These are phyloP conservation scores for Netelia virgata DNA, from an alignment of 2,888 invertebrate genomes.

Conservation along the genomic window DNA sequence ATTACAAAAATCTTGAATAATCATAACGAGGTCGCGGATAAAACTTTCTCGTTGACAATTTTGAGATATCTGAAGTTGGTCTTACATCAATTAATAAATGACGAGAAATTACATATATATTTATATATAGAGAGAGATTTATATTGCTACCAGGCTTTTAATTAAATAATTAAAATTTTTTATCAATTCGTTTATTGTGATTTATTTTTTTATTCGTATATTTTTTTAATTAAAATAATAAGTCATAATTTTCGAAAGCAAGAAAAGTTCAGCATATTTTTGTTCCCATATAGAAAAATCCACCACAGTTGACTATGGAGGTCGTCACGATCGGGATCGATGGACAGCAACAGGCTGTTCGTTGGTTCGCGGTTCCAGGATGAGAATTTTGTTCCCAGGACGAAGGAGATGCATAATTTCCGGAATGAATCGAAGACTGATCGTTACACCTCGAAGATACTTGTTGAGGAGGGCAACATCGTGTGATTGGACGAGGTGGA, in stretches of 20 bases:
- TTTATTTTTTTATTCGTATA: not conserved
- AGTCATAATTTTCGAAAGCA: not conserved
- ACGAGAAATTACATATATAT: not conserved
- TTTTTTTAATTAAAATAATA: not conserved
- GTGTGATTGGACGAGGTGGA: conserved; percentile 57
- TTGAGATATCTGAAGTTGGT: conserved; percentile 28
- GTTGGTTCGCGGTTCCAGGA: not conserved
- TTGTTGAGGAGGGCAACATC: conserved; percentile 52
- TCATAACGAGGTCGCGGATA: not conserved
- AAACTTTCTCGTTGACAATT: conserved; percentile 35
- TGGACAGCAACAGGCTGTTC: conserved; percentile 58
- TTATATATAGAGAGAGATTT: no score
- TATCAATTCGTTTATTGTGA: not conserved
- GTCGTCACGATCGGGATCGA: conserved; percentile 63
- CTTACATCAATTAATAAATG: conserved; percentile 9
- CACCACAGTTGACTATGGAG: conserved; percentile 70
- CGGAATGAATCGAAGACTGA: conserved; percentile 8
- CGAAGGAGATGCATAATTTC: not conserved
- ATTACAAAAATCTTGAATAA: conserved; percentile 27
- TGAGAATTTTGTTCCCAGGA: not conserved
- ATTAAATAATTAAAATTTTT: not conserved
- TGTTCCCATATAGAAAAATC: conserved; percentile 71
- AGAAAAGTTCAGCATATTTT: conserved; percentile 43
- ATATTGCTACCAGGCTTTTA: not conserved
- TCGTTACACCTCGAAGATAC: conserved; percentile 19